Evolutionary conservation across 2,888 invertebrate genomes (phyloP).

Genomic region (Hymenopus coronatus): DNA sequence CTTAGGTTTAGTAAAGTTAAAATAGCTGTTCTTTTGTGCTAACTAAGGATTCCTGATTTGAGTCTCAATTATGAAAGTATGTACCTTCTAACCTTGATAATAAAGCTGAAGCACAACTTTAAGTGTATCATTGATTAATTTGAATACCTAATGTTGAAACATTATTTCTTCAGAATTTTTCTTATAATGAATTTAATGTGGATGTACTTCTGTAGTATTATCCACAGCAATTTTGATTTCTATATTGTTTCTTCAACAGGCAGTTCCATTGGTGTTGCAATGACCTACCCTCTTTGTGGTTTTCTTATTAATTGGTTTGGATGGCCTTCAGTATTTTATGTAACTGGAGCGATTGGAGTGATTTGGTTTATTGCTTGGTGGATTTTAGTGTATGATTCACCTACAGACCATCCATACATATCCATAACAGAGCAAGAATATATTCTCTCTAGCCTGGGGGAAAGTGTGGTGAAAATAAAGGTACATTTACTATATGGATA

Average conservation of each 20-base stretch:
- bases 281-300: slow-evolving; percentile 70
- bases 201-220: too few relatives aligned
- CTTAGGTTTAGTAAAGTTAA: too few relatives aligned
- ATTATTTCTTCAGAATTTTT: too few relatives aligned
- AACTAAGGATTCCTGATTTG: too few relatives aligned
- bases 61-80: too few relatives aligned
- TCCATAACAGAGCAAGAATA: slow-evolving; percentile 55
- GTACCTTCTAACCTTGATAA: too few relatives aligned
- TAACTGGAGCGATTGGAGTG: slow-evolving; percentile 58
- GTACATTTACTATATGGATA: not conserved
- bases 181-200: too few relatives aligned
- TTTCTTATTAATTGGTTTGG: slow-evolving; percentile 61
- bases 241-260: slow-evolving; percentile 43
- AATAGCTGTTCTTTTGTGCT: too few relatives aligned
- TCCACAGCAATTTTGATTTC: not conserved
- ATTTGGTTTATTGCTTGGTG: slow-evolving; percentile 67
- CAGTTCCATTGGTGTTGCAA: slow-evolving; percentile 63
- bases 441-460: slow-evolving; percentile 56
- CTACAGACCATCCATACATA: slow-evolving; percentile 64
- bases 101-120: too few relatives aligned
- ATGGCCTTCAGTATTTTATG: slow-evolving; percentile 71
- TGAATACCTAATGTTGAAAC: too few relatives aligned
- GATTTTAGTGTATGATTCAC: slow-evolving; percentile 61
- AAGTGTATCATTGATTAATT: too few relatives aligned
- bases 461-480: slow-evolving; percentile 45